Percentiles rank a stretch among this genome's conserved stretches.
phyloP scores from a whole-genome alignment of 2,888 invertebrate genomes.

The Xanthia togata region DNA sequence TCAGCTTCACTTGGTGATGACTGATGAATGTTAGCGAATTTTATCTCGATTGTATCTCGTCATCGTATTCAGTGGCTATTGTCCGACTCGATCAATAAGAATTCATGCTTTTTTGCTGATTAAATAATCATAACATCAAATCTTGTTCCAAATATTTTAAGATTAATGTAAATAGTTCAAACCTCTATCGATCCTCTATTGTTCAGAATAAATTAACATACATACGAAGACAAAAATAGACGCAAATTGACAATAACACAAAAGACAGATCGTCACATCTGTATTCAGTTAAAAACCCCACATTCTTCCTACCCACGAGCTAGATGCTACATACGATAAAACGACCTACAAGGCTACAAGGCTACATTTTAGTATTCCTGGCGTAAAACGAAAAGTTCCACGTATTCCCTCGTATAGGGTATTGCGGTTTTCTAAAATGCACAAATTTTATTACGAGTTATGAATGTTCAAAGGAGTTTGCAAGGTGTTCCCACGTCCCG shows the following conservation, averaged over 20 bases:
- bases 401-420: slow-evolving; percentile 48
- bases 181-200: background rate
- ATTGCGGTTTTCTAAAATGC: slow-evolving; percentile 61
- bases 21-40: background rate
- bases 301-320: slow-evolving; percentile 3
- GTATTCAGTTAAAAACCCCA: slow-evolving; percentile 32
- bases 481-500: slow-evolving; percentile 50
- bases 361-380: slow-evolving; percentile 61
- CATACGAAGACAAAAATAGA: background rate
- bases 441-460: slow-evolving; percentile 64
- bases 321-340: slow-evolving; percentile 37
- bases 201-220: background rate
- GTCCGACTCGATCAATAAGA: background rate
- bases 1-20: background rate
- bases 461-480: slow-evolving; percentile 61
- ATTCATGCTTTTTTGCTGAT: background rate
- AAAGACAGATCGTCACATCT: slow-evolving; percentile 30
- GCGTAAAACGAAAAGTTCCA: slow-evolving; percentile 53
- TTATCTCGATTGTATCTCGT: background rate
- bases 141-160: background rate
- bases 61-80: background rate
- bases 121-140: background rate
- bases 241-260: slow-evolving; percentile 34
- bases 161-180: background rate
- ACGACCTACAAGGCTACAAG: slow-evolving; percentile 33